Conservation (phyloP, 1,140 invertebrate species). For the Leptinotarsa defecta region DNA sequence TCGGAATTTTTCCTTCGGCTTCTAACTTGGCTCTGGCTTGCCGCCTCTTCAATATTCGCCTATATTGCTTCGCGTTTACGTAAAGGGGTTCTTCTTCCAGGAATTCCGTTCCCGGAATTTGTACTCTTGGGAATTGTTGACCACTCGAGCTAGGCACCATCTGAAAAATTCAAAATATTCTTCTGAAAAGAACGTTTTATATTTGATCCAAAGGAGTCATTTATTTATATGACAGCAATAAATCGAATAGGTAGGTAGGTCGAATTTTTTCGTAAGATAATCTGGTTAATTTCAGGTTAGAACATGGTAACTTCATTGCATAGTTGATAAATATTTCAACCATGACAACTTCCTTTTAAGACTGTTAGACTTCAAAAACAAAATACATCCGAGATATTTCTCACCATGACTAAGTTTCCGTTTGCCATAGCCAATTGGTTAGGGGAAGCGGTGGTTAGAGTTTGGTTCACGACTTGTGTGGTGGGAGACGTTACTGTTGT, state of each 20-base stretch:
- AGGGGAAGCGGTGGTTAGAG: conserved; percentile 44
- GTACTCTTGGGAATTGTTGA: conserved; percentile 68
- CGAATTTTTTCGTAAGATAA: no score
- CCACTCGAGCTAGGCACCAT: conserved; percentile 68
- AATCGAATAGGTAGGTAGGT: no score
- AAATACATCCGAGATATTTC: conserved; percentile 57
- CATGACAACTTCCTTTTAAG: no score
- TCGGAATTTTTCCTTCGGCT: conserved; percentile 93
- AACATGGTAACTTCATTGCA: no score
- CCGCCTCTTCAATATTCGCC: conserved; percentile 86
- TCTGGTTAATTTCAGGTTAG: no score
- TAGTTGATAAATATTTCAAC: no score
- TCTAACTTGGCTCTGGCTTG: conserved; percentile 90
- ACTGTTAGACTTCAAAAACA: conserved; percentile 15
- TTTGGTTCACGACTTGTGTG: conserved; percentile 48
- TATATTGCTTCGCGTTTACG: conserved; percentile 98
- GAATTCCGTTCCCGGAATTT: conserved; percentile 69
- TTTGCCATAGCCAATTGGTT: conserved; percentile 59
- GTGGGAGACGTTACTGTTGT: conserved; percentile 53
- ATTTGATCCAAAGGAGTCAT: no score
- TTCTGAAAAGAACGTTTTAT: neutral
- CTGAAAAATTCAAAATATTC: conserved; percentile 39
- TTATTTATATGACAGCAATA: no score
- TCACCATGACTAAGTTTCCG: conserved; percentile 69
- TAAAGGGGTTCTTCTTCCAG: conserved; percentile 93